phyloP scores from a whole-genome alignment of 2,113 vertebrate genomes.

The Odocoileus hemionus region DNA sequence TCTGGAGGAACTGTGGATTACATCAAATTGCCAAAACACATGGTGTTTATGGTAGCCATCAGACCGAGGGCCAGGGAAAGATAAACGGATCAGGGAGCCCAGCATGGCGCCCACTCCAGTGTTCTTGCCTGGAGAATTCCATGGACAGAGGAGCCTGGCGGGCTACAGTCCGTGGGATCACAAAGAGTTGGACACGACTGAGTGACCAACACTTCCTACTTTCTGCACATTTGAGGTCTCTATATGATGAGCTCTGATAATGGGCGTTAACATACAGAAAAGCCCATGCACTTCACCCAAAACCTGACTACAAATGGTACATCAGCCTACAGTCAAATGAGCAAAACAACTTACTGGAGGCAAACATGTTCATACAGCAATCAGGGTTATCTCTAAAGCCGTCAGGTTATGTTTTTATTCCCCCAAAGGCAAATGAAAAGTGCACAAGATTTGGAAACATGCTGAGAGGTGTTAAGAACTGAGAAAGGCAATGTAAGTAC shows the following conservation, averaged over 20 bases:
- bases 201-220: neutral
- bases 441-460: neutral
- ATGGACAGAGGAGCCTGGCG: neutral
- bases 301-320: neutral
- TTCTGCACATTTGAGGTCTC: neutral
- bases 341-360: neutral
- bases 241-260: neutral
- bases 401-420: neutral
- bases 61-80: neutral
- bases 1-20: neutral
- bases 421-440: neutral
- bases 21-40: neutral
- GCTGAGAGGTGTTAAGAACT: neutral
- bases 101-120: neutral
- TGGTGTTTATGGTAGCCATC: rapidly evolving
- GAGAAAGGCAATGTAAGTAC: neutral
- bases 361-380: neutral
- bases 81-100: neutral
- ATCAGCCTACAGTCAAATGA: neutral
- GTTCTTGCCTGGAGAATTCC: neutral
- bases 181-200: neutral
- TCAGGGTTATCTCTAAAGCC: neutral
- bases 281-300: neutral
- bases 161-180: neutral
- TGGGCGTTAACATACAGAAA: neutral